These are phyloP conservation scores for Laticauda colubrina DNA, from an alignment of 2,113 vertebrate genomes.

Conservation along the genomic window DNA sequence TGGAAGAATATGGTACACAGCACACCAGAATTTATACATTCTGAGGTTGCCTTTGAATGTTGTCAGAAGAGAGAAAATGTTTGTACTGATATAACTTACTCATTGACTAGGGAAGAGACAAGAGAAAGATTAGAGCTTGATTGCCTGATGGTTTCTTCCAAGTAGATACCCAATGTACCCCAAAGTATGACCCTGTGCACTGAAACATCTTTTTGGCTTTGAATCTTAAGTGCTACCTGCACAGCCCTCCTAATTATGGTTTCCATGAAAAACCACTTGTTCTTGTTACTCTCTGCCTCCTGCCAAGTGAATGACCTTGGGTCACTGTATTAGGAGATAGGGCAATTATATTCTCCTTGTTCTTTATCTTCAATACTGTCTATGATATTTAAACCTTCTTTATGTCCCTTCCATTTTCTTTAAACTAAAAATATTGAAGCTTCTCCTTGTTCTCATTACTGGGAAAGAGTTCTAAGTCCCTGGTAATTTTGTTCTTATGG, in stretches of 20 bases:
- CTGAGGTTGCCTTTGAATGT: background rate
- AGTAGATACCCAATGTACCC: background rate
- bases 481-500: background rate
- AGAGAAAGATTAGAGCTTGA: background rate
- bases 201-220: background rate
- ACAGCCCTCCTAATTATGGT: background rate
- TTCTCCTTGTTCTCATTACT: background rate
- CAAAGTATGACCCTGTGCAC: background rate
- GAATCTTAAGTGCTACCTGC: background rate
- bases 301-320: background rate
- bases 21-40: background rate
- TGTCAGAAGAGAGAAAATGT: background rate
- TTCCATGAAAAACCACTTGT: background rate
- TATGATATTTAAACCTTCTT: background rate
- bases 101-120: background rate
- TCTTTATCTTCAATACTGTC: background rate
- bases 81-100: background rate
- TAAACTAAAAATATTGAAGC: background rate
- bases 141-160: background rate
- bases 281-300: background rate
- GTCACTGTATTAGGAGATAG: background rate
- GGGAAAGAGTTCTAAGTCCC: background rate
- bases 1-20: background rate
- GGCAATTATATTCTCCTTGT: background rate
- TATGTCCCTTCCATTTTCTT: no score